A percentile compares a stretch with the other conserved stretches of the same genome.
Conservation (phyloP, 2,797 vertebrate species). For the Micrastur ruficollis region DNA sequence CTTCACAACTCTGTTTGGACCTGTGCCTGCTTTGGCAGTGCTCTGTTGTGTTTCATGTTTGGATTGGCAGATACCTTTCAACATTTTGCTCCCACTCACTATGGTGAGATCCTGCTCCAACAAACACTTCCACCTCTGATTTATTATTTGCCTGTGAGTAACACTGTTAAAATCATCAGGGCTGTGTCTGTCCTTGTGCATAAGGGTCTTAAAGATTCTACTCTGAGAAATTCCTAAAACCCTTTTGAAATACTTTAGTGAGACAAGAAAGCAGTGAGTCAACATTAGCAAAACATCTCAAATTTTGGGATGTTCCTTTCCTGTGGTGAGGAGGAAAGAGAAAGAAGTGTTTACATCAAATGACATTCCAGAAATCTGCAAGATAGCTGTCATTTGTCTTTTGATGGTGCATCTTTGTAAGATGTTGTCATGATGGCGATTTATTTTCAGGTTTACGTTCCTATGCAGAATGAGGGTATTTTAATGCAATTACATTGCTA, state of each 20-base stretch:
- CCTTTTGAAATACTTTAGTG: neutral
- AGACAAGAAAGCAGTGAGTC: neutral
- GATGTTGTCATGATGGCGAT: neutral
- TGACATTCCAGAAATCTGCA: neutral
- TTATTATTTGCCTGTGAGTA: constrained; percentile 29
- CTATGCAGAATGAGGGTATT: neutral
- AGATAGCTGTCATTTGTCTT: neutral
- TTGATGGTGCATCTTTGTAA: neutral
- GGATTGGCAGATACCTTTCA: constrained; percentile 23
- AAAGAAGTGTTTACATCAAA: neutral
- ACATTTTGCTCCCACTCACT: neutral
- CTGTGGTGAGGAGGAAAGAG: neutral
- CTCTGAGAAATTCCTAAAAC: neutral
- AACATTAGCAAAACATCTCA: neutral
- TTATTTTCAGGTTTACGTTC: neutral
- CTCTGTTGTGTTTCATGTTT: constrained; percentile 40
- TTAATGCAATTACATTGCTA: neutral
- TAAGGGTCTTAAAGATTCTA: neutral
- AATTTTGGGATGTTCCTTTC: neutral
- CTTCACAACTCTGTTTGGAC: constrained; percentile 8
- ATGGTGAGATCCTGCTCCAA: neutral
- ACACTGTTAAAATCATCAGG: constrained; percentile 11
- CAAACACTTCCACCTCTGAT: constrained; percentile 22
- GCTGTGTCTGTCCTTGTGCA: neutral
- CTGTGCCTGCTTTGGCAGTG: neutral